A percentile compares a stretch with the other conserved stretches of the same genome.
Evolutionary conservation across 2,888 invertebrate genomes (phyloP).

Genomic region (Temnothorax ravouxi): DNA sequence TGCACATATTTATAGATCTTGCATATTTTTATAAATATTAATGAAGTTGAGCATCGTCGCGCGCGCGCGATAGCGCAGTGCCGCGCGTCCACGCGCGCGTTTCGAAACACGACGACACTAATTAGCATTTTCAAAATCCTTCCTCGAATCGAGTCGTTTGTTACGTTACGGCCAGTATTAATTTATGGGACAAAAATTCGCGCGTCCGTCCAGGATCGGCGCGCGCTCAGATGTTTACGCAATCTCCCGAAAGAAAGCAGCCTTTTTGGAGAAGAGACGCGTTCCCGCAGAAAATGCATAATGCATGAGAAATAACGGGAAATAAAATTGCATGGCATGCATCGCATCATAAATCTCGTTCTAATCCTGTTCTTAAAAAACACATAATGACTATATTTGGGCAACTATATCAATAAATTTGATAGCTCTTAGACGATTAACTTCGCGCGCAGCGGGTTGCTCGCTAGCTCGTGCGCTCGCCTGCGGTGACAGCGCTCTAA

Average conservation of each 20-base stretch:
- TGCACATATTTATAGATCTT: slow-evolving; percentile 14
- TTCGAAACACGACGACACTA: slow-evolving; percentile 22
- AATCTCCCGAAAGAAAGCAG: slow-evolving; percentile 44
- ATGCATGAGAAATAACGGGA: not conserved
- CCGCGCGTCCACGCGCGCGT: not conserved
- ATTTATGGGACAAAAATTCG: slow-evolving; percentile 15
- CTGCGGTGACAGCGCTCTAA: slow-evolving; percentile 42
- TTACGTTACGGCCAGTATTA: not conserved
- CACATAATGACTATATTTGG: not conserved
- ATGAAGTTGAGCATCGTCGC: not conserved
- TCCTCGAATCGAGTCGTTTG: not conserved
- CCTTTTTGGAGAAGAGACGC: not conserved
- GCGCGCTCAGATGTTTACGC: slow-evolving; percentile 9
- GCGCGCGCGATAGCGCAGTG: too few relatives aligned
- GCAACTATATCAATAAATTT: not conserved
- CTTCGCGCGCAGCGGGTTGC: not conserved
- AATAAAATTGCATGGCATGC: not conserved
- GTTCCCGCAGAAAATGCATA: not conserved
- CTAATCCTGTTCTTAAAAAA: not conserved
- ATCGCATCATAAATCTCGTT: not conserved
- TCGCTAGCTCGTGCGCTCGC: not conserved
- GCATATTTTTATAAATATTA: slow-evolving; percentile 46
- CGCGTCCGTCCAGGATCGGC: not conserved
- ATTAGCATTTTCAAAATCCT: slow-evolving; percentile 43
- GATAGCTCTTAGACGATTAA: not conserved